phyloP scores from a whole-genome alignment of 2,797 vertebrate genomes.

The Smutsia temminckii region DNA sequence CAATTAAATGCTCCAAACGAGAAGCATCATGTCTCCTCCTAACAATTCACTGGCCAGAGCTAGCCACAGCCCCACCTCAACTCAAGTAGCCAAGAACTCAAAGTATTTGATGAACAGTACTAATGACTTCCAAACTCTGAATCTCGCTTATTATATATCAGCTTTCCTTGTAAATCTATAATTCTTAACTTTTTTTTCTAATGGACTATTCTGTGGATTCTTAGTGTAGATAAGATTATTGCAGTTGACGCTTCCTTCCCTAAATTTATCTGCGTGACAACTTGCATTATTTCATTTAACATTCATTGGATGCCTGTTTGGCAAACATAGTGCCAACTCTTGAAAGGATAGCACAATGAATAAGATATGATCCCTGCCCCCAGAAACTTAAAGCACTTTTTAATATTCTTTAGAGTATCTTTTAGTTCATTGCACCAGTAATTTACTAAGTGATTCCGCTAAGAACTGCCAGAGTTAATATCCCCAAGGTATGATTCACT shows the following conservation, averaged over 20 bases:
- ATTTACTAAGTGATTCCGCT: slow-evolving; percentile 71
- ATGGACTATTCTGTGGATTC: background rate
- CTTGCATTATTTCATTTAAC: background rate
- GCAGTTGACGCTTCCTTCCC: background rate
- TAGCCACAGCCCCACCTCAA: background rate
- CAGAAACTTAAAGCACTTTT: slow-evolving; percentile 40
- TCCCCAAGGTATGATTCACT: slow-evolving; percentile 68
- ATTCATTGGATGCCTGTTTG: background rate
- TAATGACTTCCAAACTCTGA: background rate
- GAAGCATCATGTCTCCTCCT: background rate
- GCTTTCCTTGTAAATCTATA: background rate
- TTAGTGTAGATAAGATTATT: background rate
- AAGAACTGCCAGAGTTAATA: slow-evolving; percentile 73
- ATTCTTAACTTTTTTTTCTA: background rate
- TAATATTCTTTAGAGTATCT: slow-evolving; percentile 64
- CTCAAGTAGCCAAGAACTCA: background rate
- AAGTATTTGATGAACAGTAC: background rate
- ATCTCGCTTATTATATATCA: background rate
- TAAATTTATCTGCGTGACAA: background rate
- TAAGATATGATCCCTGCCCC: slow-evolving; percentile 39
- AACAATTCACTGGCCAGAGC: background rate
- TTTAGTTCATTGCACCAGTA: slow-evolving; percentile 54
- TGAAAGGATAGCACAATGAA: slow-evolving; percentile 25
- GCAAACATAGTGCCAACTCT: slow-evolving; percentile 8
- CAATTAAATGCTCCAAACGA: background rate